phyloP scores from a whole-genome alignment of 1,140 invertebrate species.

The Manduca sexta region DNA sequence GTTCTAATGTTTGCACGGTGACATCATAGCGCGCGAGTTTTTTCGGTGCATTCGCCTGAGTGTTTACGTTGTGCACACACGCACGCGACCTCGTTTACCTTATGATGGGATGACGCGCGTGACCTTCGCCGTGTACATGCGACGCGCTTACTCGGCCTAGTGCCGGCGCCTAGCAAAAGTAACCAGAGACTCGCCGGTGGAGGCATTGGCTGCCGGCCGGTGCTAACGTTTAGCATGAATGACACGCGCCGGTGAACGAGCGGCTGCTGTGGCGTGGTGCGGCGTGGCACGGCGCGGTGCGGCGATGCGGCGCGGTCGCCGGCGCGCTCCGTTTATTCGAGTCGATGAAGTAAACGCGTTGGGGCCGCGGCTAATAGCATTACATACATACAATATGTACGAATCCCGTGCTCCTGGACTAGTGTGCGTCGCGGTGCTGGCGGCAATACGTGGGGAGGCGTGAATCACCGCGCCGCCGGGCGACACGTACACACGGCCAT shows the following conservation, averaged over 20 bases:
- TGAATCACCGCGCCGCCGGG: slow-evolving; percentile 37
- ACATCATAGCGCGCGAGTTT: slow-evolving; percentile 58
- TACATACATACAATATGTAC: slow-evolving; percentile 14
- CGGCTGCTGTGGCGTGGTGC: no score
- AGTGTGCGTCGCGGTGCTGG: slow-evolving; percentile 10
- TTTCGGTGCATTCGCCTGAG: slow-evolving; percentile 50
- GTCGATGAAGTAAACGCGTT: neutral
- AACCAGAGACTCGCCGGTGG: no score
- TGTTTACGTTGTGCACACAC: slow-evolving; percentile 64
- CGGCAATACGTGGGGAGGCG: slow-evolving; percentile 19
- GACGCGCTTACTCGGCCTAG: slow-evolving; percentile 12
- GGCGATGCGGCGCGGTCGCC: slow-evolving; percentile 30
- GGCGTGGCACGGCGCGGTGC: slow-evolving; percentile 3
- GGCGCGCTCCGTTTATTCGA: slow-evolving; percentile 23
- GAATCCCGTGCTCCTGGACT: neutral
- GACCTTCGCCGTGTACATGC: slow-evolving; percentile 33
- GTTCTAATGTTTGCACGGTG: slow-evolving; percentile 59
- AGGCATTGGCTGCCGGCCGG: neutral
- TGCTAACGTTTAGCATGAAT: slow-evolving; percentile 24
- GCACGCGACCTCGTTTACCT: slow-evolving; percentile 24
- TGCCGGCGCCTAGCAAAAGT: no score
- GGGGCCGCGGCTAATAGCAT: neutral
- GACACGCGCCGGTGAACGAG: slow-evolving; percentile 26
- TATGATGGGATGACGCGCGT: slow-evolving; percentile 29
- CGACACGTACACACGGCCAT: slow-evolving; percentile 17